Evolutionary conservation across 2,797 vertebrate species (phyloP), one percentile per base, ranked within the genome.

Genomic region (Molossus alvarezi): DNA sequence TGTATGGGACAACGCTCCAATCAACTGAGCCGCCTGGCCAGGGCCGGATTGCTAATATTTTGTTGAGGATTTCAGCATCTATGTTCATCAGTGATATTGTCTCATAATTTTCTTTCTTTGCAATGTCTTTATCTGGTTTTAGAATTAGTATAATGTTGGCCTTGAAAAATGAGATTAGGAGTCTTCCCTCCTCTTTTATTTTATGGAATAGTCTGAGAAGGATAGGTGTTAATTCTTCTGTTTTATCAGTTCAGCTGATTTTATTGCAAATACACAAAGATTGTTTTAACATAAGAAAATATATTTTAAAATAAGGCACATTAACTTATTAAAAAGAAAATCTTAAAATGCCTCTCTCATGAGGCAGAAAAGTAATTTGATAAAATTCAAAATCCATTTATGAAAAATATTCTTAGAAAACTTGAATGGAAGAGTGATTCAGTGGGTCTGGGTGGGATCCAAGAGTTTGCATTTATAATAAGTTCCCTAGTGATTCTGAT

Each of bases 361-460:
- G 33, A 81, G n/a, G 33, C 10, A 85, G 64, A 41, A 15, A 51
- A 88, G 6, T n/a, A 77, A 57, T 84, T 64, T 57, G 29, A 72
- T 51, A 37, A 64, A 92, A 92, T 67, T 64, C 55, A 88, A 89
- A 85, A n/a, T 48, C 6, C n/a, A n/a, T 41, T 72, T n/a, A 51
- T n/a, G 25, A 95, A 60, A 89, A 53, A 65, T 72, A 51, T 9
- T 33, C 23, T 65, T 85, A 72, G 57, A 85, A 89, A 93, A n/a
- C 20, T 60, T 21, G 6, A 11, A 17, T 27, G 45, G 25, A 29
- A n/a, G 10, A 60, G 9, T 57, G 27, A 87, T 60, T 81, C 25
- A 1, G 9, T 37, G 65, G 15, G 1, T 85, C 75, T 33, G 29
- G 13, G 33, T 37, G 21, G 21, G 7, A 58, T 9, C 51, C 18